Evolutionary conservation across 2,113 vertebrate species (phyloP).

Genomic region (Pseudorasbora parva): DNA sequence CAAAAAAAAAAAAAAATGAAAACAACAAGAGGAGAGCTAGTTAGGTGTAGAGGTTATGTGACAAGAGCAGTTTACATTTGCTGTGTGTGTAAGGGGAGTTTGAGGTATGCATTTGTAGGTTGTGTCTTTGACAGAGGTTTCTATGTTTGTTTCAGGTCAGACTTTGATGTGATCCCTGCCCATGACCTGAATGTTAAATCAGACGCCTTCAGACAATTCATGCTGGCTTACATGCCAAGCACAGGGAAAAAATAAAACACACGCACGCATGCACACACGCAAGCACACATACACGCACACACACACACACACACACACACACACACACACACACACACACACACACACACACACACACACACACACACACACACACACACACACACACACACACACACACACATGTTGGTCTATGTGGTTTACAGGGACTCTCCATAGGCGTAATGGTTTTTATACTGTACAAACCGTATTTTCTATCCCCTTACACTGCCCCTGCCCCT

Average conservation of each 20-base stretch:
- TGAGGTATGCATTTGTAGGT: neutral
- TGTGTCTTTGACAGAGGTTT: slow-evolving; percentile 19
- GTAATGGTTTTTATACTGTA: too few relatives aligned
- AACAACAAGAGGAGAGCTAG: neutral
- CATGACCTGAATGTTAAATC: slow-evolving; percentile 24
- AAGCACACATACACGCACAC: too few relatives aligned
- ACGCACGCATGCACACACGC: neutral
- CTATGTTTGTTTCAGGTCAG: slow-evolving; percentile 28
- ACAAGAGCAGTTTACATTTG: neutral
- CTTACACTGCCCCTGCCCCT: too few relatives aligned
- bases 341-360: too few relatives aligned
- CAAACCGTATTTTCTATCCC: too few relatives aligned
- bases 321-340: too few relatives aligned
- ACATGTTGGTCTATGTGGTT: too few relatives aligned
- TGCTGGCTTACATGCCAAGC: neutral
- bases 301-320: too few relatives aligned
- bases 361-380: too few relatives aligned
- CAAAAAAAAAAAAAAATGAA: neutral
- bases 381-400: too few relatives aligned
- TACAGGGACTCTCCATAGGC: too few relatives aligned
- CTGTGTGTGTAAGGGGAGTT: neutral
- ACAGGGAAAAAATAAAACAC: neutral
- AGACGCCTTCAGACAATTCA: slow-evolving; percentile 9
- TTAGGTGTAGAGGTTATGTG: neutral
- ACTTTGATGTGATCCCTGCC: neutral